Base-by-base conservation (phyloP, 2,888 invertebrate species). In the Schrankia costaestrigalis region DNA sequence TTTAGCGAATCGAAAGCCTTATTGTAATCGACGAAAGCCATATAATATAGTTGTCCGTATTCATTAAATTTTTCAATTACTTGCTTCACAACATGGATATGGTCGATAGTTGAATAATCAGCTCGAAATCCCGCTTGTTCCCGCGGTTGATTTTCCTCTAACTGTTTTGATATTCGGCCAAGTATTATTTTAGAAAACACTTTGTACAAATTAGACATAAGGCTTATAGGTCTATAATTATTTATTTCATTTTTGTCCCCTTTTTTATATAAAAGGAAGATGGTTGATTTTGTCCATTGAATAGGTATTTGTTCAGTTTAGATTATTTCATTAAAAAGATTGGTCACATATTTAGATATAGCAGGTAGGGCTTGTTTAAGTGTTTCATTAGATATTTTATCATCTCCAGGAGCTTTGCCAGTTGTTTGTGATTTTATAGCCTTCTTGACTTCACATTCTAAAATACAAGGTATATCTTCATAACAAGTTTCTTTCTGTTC, bases 81-180 rank as follows among this genome's bases (percentile, higher is more conserved):
- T 22, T 50, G 39, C 17, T 28, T 29, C 1, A 46, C 11, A 3
- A 31, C 18, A n/a, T 45, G 38, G 11, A 53, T 28, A 15, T 53
- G 44, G 14, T 46, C 41, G 5, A 29, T 33, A 1, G 46, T 28
- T n/a, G 28, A 28, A 28, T 18, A 37, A 8, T 22, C 30, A 3
- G 17, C 31, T n/a, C 51, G 35, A 26, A 58, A 56, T 0, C 53
- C 56, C 6, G 56, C 56, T 31, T 61, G 56, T 24, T 58, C 49
- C n/a, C 19, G 29, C 4, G 50, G 48, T 36, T 58, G 57, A 6
- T 46, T 34, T 26, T 36, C 35, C 7, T 54, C 49, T 7, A 60
- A 30, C 6, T n/a, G 15, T 24, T 41, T 36, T 1, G 35, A 19
- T 17, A 53, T 33, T 39, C 47, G 11, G 1, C 26, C 35, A 2